phyloP scores from a whole-genome alignment of 2,797 vertebrate genomes.

The Acridotheres tristis region DNA sequence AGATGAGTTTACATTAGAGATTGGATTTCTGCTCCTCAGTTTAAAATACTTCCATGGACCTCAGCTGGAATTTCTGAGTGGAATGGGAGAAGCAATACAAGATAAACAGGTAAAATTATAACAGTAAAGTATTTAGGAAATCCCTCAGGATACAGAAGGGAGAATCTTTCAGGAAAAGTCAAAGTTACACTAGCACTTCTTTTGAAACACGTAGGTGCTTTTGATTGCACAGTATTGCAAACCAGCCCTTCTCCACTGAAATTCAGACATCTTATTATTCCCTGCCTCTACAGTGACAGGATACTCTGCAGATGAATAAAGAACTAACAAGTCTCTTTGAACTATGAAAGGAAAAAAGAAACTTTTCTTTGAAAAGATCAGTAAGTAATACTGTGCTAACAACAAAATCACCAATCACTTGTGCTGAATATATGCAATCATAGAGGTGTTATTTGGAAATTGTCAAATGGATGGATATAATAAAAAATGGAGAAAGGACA shows the following conservation, averaged over 20 bases:
- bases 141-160: neutral
- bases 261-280: neutral
- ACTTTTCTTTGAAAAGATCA: neutral
- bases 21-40: neutral
- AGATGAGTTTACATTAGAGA: neutral
- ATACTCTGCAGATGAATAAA: neutral
- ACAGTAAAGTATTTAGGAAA: neutral
- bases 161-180: neutral
- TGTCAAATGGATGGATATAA: neutral
- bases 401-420: neutral
- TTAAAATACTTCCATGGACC: neutral
- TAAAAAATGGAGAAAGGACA: neutral
- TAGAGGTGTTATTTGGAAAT: neutral
- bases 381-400: neutral
- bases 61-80: neutral
- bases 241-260: neutral
- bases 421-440: neutral
- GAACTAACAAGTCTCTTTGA: neutral
- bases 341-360: neutral
- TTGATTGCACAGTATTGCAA: neutral
- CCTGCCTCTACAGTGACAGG: neutral
- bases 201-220: accelerated
- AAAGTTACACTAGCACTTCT: neutral
- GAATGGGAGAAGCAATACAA: neutral
- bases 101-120: neutral